Conservation (phyloP, 2,888 invertebrate species). For the Melipona bicolor region DNA sequence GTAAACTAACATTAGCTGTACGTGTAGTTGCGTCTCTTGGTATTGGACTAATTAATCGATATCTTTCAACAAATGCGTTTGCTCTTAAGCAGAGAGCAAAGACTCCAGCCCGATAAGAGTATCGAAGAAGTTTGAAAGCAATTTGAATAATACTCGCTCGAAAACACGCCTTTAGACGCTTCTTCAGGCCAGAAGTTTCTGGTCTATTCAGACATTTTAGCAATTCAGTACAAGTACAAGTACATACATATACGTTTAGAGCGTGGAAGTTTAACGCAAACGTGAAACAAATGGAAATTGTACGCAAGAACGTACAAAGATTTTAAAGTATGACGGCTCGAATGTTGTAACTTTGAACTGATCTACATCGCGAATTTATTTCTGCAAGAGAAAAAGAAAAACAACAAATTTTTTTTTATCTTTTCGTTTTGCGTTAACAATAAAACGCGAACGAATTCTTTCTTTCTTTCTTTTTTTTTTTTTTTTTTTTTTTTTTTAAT, state of each 20-base stretch:
- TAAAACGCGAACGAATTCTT: not conserved
- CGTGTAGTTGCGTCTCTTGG: not conserved
- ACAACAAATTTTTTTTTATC: not conserved
- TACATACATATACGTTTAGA: not conserved
- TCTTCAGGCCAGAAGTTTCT: not conserved
- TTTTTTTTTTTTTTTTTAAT: not conserved
- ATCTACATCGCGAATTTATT: not conserved
- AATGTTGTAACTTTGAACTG: not conserved
- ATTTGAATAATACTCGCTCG: not conserved
- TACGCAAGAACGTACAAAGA: not conserved
- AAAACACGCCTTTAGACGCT: not conserved
- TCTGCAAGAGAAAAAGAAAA: not conserved
- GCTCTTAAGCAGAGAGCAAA: not conserved
- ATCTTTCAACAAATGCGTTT: not conserved
- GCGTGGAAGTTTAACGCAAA: not conserved
- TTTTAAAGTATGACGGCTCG: not conserved
- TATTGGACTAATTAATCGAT: not conserved
- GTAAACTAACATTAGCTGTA: conserved; percentile 6
- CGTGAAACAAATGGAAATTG: not conserved
- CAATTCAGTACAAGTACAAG: not conserved
- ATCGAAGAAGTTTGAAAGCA: not conserved
- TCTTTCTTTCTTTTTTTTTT: not conserved
- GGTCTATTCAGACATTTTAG: not conserved
- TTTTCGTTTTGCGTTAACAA: not conserved
- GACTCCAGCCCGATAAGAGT: not conserved